These are phyloP conservation scores for Lacerta agilis DNA, from an alignment of 2,797 vertebrate species.

Conservation along the genomic window DNA sequence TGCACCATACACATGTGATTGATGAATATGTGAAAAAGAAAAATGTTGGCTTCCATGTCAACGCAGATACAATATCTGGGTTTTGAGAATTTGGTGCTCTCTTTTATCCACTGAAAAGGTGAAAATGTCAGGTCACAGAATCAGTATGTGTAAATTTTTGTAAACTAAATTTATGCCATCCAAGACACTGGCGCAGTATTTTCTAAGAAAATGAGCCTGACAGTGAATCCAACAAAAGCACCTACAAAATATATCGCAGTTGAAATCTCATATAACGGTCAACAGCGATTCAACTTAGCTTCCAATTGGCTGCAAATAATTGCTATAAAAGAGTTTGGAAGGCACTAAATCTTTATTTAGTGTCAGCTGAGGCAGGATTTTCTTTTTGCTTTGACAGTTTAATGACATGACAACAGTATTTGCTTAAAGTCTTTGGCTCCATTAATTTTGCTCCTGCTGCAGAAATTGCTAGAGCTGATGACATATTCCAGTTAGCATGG, in stretches of 20 bases:
- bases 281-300: not conserved
- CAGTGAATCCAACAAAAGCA: conserved; percentile 51
- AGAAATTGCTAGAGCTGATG: conserved; percentile 68
- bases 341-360: conserved; percentile 75
- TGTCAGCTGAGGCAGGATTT: conserved; percentile 68
- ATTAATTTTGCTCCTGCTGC: conserved; percentile 71
- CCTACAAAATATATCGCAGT: conserved; percentile 25
- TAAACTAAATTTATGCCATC: conserved; percentile 37
- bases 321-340: conserved; percentile 71
- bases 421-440: conserved; percentile 75
- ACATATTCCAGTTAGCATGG: conserved; percentile 75
- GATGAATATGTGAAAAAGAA: conserved; percentile 50
- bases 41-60: conserved; percentile 45
- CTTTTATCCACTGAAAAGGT: conserved; percentile 47
- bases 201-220: conserved; percentile 42
- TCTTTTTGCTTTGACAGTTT: conserved; percentile 76
- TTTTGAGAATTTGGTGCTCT: conserved; percentile 39
- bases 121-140: conserved; percentile 40
- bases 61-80: conserved; percentile 46
- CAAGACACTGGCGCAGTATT: conserved; percentile 15
- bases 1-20: conserved; percentile 53
- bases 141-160: not conserved
- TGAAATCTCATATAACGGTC: conserved; percentile 9
- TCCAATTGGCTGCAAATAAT: conserved; percentile 68
- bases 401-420: conserved; percentile 75